Percentiles rank a stretch among this genome's conserved stretches.
These are phyloP conservation scores for Pheucticus melanocephalus DNA, from an alignment of 2,113 vertebrate species.

Conservation along the genomic window DNA sequence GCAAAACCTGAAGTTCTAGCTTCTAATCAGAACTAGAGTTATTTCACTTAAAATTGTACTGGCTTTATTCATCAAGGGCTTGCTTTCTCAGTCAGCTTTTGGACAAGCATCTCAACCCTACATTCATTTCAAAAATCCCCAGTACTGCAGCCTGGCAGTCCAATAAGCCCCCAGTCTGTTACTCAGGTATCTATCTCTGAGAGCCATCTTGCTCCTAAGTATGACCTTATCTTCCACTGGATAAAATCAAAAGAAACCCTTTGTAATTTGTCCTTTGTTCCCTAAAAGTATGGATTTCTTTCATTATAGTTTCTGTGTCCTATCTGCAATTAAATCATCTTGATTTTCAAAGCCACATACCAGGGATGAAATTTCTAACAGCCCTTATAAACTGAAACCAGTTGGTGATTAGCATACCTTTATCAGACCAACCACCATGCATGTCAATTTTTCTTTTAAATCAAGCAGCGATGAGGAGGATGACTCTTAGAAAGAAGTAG, in stretches of 20 bases:
- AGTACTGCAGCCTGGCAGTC: background rate
- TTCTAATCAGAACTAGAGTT: background rate
- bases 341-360: background rate
- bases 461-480: background rate
- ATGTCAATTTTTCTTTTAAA: background rate
- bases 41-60: background rate
- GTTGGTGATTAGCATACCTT: background rate
- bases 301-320: background rate
- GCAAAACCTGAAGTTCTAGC: background rate
- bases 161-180: background rate
- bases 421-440: background rate
- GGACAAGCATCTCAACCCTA: background rate
- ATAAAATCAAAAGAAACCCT: background rate
- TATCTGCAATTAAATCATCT: background rate
- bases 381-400: background rate
- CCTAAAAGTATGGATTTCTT: background rate
- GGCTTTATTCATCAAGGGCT: background rate
- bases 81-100: background rate
- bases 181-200: background rate
- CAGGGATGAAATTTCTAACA: background rate
- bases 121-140: background rate
- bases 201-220: background rate
- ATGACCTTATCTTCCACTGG: background rate
- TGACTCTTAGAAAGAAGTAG: background rate
- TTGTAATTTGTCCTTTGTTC: background rate